These are phyloP conservation scores for Branchipolynoe longqiensis DNA, from an alignment of 2,888 invertebrate genomes.

Conservation along the genomic window DNA sequence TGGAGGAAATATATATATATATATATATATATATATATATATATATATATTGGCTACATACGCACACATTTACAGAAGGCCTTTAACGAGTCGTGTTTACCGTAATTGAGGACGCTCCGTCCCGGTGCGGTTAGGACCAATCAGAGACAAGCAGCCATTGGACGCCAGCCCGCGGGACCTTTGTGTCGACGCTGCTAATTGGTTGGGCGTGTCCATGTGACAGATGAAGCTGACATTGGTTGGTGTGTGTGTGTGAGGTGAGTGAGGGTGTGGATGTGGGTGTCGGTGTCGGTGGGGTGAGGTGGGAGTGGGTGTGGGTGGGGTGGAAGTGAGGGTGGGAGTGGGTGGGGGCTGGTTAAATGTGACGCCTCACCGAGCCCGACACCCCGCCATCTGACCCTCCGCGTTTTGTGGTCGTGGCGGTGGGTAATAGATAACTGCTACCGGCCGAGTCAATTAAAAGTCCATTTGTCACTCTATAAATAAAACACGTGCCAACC, in stretches of 20 bases:
- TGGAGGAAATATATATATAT: no score
- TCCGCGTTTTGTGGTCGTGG: neutral
- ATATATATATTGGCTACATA: neutral
- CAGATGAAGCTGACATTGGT: neutral
- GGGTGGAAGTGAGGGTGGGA: no score
- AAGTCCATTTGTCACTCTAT: slow-evolving; percentile 19
- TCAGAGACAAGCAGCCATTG: neutral
- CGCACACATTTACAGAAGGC: neutral
- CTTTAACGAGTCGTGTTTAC: neutral
- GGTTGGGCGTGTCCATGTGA: slow-evolving; percentile 15
- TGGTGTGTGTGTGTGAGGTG: neutral
- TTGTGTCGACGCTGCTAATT: slow-evolving; percentile 5
- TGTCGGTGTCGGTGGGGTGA: no score
- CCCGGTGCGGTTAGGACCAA: neutral
- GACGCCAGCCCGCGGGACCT: neutral
- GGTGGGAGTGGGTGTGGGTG: no score
- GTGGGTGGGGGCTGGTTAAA: no score
- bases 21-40: neutral
- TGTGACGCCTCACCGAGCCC: neutral
- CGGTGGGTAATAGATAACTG: no score
- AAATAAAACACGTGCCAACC: neutral
- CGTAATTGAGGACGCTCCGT: neutral
- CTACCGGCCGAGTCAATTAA: neutral
- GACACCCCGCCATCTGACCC: slow-evolving; percentile 16
- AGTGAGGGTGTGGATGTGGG: no score